These are phyloP conservation scores for Cryptophagus acutangulus DNA, from an alignment of 2,888 invertebrate genomes.

Conservation along the genomic window DNA sequence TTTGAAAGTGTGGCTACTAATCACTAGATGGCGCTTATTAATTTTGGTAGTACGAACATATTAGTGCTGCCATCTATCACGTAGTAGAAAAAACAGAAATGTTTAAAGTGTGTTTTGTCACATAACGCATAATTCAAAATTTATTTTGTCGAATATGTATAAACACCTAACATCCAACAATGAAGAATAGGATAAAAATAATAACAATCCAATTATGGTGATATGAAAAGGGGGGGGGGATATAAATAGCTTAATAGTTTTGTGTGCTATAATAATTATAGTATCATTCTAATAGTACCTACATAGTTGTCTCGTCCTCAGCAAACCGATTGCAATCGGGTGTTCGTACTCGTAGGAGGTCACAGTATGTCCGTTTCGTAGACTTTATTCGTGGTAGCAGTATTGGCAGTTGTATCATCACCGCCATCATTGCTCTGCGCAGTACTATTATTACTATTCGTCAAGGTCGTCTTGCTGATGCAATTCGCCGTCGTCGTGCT, in stretches of 20 bases:
- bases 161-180: conserved; percentile 38
- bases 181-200: conserved; percentile 33
- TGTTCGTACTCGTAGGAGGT: conserved; percentile 46
- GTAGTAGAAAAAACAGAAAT: too few species aligned
- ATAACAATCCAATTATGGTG: conserved; percentile 35
- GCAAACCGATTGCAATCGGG: conserved; percentile 34
- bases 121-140: too few species aligned
- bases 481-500: conserved; percentile 36
- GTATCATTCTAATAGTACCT: conserved; percentile 25
- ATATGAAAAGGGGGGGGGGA: conserved; percentile 29
- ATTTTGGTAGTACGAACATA: too few species aligned
- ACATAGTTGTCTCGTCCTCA: too few species aligned
- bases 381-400: conserved; percentile 61
- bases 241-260: background rate
- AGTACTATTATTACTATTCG: conserved; percentile 31
- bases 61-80: too few species aligned
- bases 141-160: too few species aligned
- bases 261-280: conserved; percentile 18
- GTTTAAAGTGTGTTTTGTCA: too few species aligned
- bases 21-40: too few species aligned
- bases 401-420: conserved; percentile 18
- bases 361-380: conserved; percentile 94
- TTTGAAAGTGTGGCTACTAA: too few species aligned
- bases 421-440: conserved; percentile 41
- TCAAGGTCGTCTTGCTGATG: conserved; percentile 33